Evolutionary conservation across 2,888 invertebrate species (phyloP).

Genomic region (Cyrtodaria siliqua): DNA sequence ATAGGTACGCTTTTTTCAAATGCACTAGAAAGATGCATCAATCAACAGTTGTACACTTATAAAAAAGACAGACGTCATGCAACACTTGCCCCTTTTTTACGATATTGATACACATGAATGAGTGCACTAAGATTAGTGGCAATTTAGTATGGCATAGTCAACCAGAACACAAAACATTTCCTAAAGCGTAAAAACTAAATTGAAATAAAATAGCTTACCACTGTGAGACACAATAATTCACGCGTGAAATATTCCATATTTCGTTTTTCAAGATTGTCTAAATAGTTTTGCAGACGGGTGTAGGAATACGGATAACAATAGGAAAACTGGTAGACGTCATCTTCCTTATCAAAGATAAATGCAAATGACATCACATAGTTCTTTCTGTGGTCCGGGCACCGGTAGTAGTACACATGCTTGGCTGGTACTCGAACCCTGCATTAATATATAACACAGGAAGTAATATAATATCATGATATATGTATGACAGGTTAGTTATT

Average conservation of each 20-base stretch:
- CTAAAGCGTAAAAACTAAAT: too few species aligned
- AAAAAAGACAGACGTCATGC: too few species aligned
- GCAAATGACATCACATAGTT: slow-evolving; percentile 97
- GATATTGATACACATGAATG: too few species aligned
- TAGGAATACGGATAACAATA: slow-evolving; percentile 98
- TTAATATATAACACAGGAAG: neutral
- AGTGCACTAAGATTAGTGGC: too few species aligned
- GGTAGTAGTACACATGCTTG: slow-evolving; percentile 96
- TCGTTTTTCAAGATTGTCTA: slow-evolving; percentile 91
- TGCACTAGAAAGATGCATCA: too few species aligned
- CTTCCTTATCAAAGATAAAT: slow-evolving; percentile 97
- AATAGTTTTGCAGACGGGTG: slow-evolving; percentile 94
- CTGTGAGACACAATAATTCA: slow-evolving; percentile 87
- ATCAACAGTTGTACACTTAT: too few species aligned
- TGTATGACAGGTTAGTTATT: neutral
- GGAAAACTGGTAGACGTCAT: slow-evolving; percentile 98
- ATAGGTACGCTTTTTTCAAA: too few species aligned
- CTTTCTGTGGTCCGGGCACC: slow-evolving; percentile 93
- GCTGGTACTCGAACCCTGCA: slow-evolving; percentile 87
- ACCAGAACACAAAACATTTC: too few species aligned
- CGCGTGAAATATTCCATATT: slow-evolving; percentile 89
- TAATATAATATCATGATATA: neutral
- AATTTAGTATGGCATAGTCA: too few species aligned
- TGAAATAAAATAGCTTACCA: slow-evolving; percentile 81
- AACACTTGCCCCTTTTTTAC: too few species aligned